A percentile compares a stretch with the other conserved stretches of the same genome.
phyloP scores from a whole-genome alignment of 2,113 vertebrate species.

The Prunella himalayana region DNA sequence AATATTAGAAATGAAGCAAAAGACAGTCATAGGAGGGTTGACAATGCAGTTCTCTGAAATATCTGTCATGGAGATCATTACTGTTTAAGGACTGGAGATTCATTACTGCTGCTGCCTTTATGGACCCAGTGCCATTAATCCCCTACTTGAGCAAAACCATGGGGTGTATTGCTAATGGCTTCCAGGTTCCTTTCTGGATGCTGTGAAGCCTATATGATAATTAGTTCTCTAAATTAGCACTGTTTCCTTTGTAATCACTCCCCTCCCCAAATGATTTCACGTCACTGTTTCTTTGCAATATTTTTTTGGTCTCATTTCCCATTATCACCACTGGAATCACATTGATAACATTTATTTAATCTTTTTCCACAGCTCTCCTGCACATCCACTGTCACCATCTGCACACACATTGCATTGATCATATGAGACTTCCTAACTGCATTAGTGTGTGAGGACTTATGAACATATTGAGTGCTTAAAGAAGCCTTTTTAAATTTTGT shows the following conservation, averaged over 20 bases:
- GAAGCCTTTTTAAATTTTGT: neutral
- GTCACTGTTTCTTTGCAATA: neutral
- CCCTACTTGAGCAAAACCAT: constrained; percentile 39
- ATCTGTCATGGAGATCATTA: neutral
- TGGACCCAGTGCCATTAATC: constrained; percentile 34
- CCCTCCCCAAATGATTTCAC: constrained; percentile 38
- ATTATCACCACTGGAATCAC: constrained; percentile 39
- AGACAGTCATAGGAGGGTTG: neutral
- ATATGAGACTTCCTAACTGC: neutral
- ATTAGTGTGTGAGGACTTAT: neutral
- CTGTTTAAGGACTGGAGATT: constrained; percentile 37
- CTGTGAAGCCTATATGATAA: constrained; percentile 63
- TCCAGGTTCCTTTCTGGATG: constrained; percentile 55
- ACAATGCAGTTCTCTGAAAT: neutral
- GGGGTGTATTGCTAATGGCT: constrained; percentile 55
- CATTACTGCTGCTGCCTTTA: constrained; percentile 18
- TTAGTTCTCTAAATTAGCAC: constrained; percentile 67
- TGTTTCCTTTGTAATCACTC: constrained; percentile 56
- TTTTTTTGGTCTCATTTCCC: constrained; percentile 49
- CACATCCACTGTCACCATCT: neutral
- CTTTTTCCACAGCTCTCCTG: neutral
- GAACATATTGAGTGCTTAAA: neutral
- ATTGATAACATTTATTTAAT: constrained; percentile 30
- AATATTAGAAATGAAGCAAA: neutral
- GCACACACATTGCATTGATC: neutral